These are phyloP conservation scores for Aspidiotus destructor DNA, from an alignment of 2,888 invertebrate species.

Conservation along the genomic window DNA sequence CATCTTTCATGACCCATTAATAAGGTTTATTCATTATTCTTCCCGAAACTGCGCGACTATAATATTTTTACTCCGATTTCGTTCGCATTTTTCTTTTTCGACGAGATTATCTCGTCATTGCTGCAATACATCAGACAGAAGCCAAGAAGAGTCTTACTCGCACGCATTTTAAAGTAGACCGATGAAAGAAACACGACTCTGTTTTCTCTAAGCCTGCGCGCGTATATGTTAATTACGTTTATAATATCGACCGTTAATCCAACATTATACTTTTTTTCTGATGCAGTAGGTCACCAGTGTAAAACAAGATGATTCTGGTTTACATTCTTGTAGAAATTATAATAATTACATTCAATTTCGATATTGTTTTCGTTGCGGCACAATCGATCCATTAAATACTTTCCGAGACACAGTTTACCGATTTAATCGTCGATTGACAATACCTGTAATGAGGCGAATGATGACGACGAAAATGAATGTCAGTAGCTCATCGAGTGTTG, in stretches of 20 bases:
- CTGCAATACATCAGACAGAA: background rate
- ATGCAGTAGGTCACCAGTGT: conserved; percentile 22
- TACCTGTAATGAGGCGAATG: no score
- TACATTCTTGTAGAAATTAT: no score
- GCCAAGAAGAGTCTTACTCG: conserved; percentile 10
- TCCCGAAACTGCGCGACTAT: conserved; percentile 1
- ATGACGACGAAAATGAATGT: no score
- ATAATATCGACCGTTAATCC: conserved; percentile 27
- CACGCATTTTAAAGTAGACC: conserved; percentile 22
- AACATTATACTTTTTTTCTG: conserved; percentile 18
- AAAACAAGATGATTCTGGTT: background rate
- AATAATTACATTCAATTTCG: no score
- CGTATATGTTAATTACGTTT: conserved; percentile 26
- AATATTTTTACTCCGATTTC: background rate
- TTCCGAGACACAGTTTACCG: no score
- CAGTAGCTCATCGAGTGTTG: no score
- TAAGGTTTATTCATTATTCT: no score
- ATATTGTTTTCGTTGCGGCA: no score
- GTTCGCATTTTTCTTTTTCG: conserved; percentile 7
- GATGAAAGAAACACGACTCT: conserved; percentile 22
- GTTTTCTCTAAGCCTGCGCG: conserved; percentile 12
- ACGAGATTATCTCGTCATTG: conserved; percentile 12
- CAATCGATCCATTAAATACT: no score
- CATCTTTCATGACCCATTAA: no score
- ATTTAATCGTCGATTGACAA: no score